phyloP scores from a whole-genome alignment of 2,113 vertebrate species.

The Pungitius pungitius region DNA sequence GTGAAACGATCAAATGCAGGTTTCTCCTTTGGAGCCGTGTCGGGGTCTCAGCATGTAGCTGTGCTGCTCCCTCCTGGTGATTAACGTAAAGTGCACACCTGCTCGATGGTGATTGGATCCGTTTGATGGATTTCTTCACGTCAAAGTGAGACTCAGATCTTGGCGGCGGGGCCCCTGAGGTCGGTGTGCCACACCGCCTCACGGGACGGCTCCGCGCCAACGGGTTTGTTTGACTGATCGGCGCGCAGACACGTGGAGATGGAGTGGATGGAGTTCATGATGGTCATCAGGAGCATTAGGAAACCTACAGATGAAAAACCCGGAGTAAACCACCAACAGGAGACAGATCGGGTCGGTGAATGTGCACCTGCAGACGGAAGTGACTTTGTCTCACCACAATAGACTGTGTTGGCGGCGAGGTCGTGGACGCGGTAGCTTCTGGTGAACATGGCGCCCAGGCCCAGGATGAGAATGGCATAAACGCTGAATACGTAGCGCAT shows the following conservation, averaged over 20 bases:
- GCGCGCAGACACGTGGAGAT: slow-evolving; percentile 27
- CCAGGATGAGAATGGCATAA: slow-evolving; percentile 68
- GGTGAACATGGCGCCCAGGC: slow-evolving; percentile 70
- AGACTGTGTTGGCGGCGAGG: slow-evolving; percentile 60
- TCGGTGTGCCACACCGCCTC: slow-evolving; percentile 29
- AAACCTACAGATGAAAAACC: slow-evolving; percentile 33
- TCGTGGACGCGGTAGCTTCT: slow-evolving; percentile 44
- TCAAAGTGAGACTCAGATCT: background rate
- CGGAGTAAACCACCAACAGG: background rate
- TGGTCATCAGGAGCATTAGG: slow-evolving; percentile 57
- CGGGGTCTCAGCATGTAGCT: background rate
- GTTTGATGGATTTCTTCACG: background rate
- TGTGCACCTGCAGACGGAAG: background rate
- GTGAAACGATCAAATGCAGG: background rate
- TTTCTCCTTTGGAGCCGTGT: too few species aligned
- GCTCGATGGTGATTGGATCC: background rate
- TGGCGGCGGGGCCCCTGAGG: background rate
- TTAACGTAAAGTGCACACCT: slow-evolving; percentile 16
- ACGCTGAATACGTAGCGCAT: slow-evolving; percentile 66
- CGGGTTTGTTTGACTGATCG: background rate
- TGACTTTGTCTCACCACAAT: slow-evolving; percentile 65
- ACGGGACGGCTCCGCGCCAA: background rate
- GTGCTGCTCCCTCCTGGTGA: slow-evolving; percentile 57
- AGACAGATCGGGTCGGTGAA: background rate
- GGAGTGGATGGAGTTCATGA: slow-evolving; percentile 44